Evolutionary conservation across 2,113 vertebrate species (phyloP), one percentile per base, ranked within the genome.

Genomic region (Excalfactoria chinensis): DNA sequence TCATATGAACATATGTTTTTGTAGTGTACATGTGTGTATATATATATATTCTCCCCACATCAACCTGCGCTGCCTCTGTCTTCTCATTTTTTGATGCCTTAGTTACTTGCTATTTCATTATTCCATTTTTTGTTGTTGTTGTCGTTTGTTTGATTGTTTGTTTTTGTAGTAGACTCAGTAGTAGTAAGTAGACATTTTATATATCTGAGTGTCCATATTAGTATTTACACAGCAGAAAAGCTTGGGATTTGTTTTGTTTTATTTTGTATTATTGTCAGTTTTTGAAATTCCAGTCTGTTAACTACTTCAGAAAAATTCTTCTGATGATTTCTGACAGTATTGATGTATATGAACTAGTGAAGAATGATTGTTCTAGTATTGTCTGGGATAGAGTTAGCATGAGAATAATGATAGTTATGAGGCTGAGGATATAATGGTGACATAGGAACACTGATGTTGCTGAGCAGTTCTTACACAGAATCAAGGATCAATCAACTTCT

Each of bases 1-100:
- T 48, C 20, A 48, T 48, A 48, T 48, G 20, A 48, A 48, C 46
- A 48, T 28, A 28, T 16, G 51, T 26, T 41, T 41, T 2, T 26
- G 44, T 49, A 14, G 3, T 1, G 7, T 37, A 23, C 8, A 2
- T 46, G 4, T 25, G 2, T 22, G 32, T 28, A 11, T 46, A 2
- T 22, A 35, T 28, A 2, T 35, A 60, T 66, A 43, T 56, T n/a
- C 26, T 43, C 12, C 40, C 8, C 30, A 66, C 19, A 21, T 3
- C 28, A 26, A 66, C 11, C 7, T 1, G 14, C 13, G 6, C 4
- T 63, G 56, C 6, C 34, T 55, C 83, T 51, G 68, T 91, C n/a
- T 11, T 46, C 6, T 35, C 21, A 15, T 15, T 86, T 86, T 94
- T 77, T 83, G 19, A 30, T 64, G 8, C 3, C 13, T 41, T 59